Base-by-base conservation (phyloP, 2,113 vertebrate genomes). In the Dascyllus trimaculatus region DNA sequence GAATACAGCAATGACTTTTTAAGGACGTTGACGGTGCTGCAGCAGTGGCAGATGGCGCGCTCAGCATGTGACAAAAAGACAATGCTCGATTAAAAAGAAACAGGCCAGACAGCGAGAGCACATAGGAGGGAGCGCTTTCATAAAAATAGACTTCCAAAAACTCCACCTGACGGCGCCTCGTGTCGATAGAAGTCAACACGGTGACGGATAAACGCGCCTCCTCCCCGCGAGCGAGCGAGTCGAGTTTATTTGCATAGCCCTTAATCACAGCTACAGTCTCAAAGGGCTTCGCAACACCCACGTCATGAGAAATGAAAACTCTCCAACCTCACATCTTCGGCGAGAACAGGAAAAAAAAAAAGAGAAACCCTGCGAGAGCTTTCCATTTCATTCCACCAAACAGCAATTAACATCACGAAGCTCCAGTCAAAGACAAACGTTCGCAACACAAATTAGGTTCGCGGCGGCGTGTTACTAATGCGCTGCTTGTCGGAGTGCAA, bases 1-100 rank as follows among this genome's bases (percentile, higher is more conserved):
- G 71, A 63, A 88, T 81, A 84, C 80, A 86, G 90, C 71, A 32
- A 81, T 91, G 85, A 85, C 88, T 85, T 86, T 86, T 71, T 81
- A 63, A 89, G 85, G 89, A 80, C 78, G 65, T 61, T 40, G 69
- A 67, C 8, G 53, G 56, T n/a, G 64, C 82, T 68, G 82, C 84
- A 60, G 81, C 8, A 69, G 64, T 15, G 54, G 75, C 90, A 91
- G 90, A 91, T 90, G 90, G 88, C 35, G 71, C 80, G 82, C 88
- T 75, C 86, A 84, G 88, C 86, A 7, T 85, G 90, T 22, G 59
- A 75, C 69, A 35, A 73, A 64, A 63, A 88, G 79, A 88, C 82
- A 72, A 84, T 38, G 71, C 70, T 59, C 67, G 73, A 66, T 48
- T 22, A 25, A 76, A 67, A 61, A 54, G 49, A 71, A 57, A 52